Evolutionary conservation across 2,113 vertebrate species (phyloP).

Genomic region (Chamaea fasciata): DNA sequence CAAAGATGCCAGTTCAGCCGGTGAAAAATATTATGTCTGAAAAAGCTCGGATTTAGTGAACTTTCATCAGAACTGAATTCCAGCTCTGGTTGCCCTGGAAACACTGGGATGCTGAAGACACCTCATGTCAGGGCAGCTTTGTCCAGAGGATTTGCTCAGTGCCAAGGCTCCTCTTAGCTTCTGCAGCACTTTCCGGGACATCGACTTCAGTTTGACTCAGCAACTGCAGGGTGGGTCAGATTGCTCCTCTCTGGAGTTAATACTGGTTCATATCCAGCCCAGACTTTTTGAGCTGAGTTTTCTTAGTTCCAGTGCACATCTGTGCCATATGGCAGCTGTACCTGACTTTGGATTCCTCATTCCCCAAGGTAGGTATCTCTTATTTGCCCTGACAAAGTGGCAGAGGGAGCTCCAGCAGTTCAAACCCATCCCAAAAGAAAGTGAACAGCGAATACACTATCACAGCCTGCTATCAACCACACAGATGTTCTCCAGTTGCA

Average conservation of each 20-base stretch:
- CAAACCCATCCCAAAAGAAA: background rate
- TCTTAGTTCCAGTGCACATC: background rate
- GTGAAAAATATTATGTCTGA: slow-evolving; percentile 15
- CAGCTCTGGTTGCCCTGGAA: background rate
- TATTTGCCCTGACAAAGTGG: background rate
- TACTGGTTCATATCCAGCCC: background rate
- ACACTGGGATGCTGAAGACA: background rate
- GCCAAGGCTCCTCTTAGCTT: rapidly evolving
- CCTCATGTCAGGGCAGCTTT: background rate
- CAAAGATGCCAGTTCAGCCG: background rate
- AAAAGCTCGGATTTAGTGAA: background rate
- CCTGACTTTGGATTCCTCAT: background rate
- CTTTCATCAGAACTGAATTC: background rate
- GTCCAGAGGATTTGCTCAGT: background rate
- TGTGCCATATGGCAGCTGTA: background rate
- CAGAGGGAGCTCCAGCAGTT: background rate
- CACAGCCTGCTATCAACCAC: background rate
- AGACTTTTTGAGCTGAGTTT: background rate
- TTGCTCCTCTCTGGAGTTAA: background rate
- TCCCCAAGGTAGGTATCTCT: background rate
- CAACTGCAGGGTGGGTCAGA: background rate
- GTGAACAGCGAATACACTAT: background rate
- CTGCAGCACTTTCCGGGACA: background rate
- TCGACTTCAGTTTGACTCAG: background rate
- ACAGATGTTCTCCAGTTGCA: background rate